phyloP scores from a whole-genome alignment of 2,113 vertebrate genomes.

The Pluvialis apricaria region DNA sequence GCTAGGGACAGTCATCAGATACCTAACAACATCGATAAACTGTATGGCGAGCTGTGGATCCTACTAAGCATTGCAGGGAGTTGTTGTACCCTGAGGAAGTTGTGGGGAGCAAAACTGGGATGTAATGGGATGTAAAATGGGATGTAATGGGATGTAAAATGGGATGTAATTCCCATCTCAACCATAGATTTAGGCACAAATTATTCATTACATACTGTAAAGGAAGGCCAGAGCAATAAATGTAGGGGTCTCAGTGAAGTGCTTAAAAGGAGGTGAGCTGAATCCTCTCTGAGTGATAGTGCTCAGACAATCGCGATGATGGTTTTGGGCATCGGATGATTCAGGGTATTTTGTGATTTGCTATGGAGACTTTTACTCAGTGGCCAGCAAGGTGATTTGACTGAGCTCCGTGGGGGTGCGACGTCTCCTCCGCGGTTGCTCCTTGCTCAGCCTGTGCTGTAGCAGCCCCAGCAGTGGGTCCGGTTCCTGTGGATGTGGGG shows the following conservation, averaged over 20 bases:
- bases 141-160: no score
- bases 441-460: background rate
- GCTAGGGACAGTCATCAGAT: background rate
- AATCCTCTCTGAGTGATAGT: background rate
- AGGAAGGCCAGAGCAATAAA: background rate
- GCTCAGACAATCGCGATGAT: background rate
- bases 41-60: background rate
- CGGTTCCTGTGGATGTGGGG: accelerated
- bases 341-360: background rate
- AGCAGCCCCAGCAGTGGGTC: background rate
- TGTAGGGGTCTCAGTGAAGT: background rate
- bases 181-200: background rate
- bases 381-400: background rate
- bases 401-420: background rate
- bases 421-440: accelerated
- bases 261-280: background rate
- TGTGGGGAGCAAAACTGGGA: no score
- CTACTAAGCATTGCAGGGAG: background rate
- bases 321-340: background rate
- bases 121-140: no score
- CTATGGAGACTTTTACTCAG: accelerated
- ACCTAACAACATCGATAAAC: background rate
- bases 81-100: background rate
- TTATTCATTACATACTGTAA: background rate
- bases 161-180: background rate